Percentiles rank a stretch among this genome's conserved stretches.
These are phyloP conservation scores for Geotria australis DNA, from an alignment of 2,797 vertebrate genomes.

Conservation along the genomic window DNA sequence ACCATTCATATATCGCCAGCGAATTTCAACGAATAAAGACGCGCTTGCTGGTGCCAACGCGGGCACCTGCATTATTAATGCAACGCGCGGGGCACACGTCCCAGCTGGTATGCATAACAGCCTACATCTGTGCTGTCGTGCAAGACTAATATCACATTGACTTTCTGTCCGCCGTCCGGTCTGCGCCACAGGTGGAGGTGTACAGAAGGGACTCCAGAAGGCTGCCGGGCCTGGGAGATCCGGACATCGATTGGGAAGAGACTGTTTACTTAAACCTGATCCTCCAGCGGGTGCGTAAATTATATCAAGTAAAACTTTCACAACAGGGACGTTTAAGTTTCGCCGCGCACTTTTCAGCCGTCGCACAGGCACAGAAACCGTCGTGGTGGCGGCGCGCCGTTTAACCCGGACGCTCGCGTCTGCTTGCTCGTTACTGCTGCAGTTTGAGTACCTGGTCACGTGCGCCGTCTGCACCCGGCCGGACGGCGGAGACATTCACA, in stretches of 20 bases:
- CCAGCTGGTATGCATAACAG: too few species aligned
- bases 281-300: conserved; percentile 44
- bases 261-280: conserved; percentile 89
- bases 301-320: too few species aligned
- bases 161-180: too few species aligned
- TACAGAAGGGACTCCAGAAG: conserved; percentile 89
- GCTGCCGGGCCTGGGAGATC: conserved; percentile 74
- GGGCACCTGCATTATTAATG: too few species aligned
- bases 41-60: too few species aligned
- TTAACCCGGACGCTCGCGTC: too few species aligned
- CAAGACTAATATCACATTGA: too few species aligned
- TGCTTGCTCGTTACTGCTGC: conserved; percentile 1
- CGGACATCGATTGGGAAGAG: conserved; percentile 95
- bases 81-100: too few species aligned
- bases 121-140: too few species aligned
- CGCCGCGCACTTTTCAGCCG: background rate
- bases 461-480: conserved; percentile 85
- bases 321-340: too few species aligned
- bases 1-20: too few species aligned
- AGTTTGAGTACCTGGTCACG: conserved; percentile 88
- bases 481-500: conserved; percentile 75
- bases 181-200: conserved; percentile 18
- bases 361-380: background rate
- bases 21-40: too few species aligned
- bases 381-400: background rate